phyloP scores from a whole-genome alignment of 2,888 invertebrate genomes.

The Sesia bembeciformis region DNA sequence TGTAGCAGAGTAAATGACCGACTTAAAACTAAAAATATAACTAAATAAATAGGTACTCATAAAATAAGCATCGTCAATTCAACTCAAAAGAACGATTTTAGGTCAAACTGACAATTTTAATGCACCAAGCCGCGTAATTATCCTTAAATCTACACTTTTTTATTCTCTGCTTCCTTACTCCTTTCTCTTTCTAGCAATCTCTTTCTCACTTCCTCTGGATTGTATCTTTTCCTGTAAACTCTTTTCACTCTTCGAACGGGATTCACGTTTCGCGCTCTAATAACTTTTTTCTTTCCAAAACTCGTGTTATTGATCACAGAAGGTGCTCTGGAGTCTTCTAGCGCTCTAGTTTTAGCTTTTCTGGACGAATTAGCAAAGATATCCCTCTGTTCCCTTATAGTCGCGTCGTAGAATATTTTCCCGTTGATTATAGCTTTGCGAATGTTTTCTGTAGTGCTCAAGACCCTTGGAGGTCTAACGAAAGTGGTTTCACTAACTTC shows the following conservation, averaged over 20 bases:
- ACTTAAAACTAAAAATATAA: background rate
- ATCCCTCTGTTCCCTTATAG: conserved; percentile 27
- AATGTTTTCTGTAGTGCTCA: conserved; percentile 57
- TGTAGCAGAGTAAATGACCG: background rate
- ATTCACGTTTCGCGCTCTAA: conserved; percentile 45
- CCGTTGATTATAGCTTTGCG: conserved; percentile 62
- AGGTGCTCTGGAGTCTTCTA: conserved; percentile 33
- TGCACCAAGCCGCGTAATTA: conserved; percentile 10
- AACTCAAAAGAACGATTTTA: conserved; percentile 39
- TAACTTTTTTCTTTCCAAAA: conserved; percentile 40
- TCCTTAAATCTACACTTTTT: background rate
- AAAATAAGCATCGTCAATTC: conserved; percentile 49
- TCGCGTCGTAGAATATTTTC: conserved; percentile 64
- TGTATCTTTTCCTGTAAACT: conserved; percentile 61
- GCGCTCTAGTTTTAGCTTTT: conserved; percentile 22
- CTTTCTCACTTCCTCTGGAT: conserved; percentile 68
- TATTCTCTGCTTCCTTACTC: conserved; percentile 6
- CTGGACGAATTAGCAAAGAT: conserved; percentile 14
- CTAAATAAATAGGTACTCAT: background rate
- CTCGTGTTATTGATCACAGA: conserved; percentile 29
- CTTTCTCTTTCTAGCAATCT: conserved; percentile 60
- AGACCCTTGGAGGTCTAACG: conserved; percentile 54
- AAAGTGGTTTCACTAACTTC: conserved; percentile 65
- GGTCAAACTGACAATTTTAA: conserved; percentile 59
- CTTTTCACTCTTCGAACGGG: conserved; percentile 60